phyloP scores from a whole-genome alignment of 2,888 invertebrate species.

The Drosophila kanekoi region DNA sequence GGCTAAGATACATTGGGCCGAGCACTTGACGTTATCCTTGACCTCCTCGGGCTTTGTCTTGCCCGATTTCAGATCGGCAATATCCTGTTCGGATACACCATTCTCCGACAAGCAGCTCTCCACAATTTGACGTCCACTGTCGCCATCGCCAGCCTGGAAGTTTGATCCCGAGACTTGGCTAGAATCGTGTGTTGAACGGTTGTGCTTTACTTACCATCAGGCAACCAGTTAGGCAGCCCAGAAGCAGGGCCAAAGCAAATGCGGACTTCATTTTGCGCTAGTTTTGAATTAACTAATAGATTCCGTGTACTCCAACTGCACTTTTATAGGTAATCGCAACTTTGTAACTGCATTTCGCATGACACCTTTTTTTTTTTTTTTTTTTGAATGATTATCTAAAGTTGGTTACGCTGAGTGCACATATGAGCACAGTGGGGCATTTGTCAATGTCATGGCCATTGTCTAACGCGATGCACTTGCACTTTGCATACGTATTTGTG shows the following conservation, averaged over 20 bases:
- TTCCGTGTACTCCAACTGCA: constrained; percentile 10
- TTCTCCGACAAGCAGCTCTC: constrained; percentile 50
- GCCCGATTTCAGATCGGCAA: constrained; percentile 42
- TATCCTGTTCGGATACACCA: constrained; percentile 40
- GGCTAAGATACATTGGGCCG: constrained; percentile 46
- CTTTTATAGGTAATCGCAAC: constrained; percentile 35
- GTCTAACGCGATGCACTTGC: not conserved
- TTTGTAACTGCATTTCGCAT: constrained; percentile 26
- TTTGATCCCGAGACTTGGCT: not conserved
- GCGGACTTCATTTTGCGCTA: constrained; percentile 53
- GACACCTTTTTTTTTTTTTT: constrained; percentile 1
- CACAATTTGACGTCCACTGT: not conserved
- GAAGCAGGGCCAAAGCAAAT: constrained; percentile 42
- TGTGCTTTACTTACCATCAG: constrained; percentile 31
- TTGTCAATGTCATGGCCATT: constrained; percentile 26
- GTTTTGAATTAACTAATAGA: constrained; percentile 32
- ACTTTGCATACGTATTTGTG: not conserved
- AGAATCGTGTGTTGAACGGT: not conserved
- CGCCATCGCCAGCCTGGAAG: constrained; percentile 14
- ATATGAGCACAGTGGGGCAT: constrained; percentile 4
- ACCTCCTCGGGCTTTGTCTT: constrained; percentile 27
- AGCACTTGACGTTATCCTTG: constrained; percentile 63
- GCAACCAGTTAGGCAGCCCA: constrained; percentile 44
- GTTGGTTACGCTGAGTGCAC: constrained; percentile 36
- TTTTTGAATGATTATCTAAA: constrained; percentile 23